Evolutionary conservation across 2,113 vertebrate species (phyloP).

Genomic region (Morone chrysops): DNA sequence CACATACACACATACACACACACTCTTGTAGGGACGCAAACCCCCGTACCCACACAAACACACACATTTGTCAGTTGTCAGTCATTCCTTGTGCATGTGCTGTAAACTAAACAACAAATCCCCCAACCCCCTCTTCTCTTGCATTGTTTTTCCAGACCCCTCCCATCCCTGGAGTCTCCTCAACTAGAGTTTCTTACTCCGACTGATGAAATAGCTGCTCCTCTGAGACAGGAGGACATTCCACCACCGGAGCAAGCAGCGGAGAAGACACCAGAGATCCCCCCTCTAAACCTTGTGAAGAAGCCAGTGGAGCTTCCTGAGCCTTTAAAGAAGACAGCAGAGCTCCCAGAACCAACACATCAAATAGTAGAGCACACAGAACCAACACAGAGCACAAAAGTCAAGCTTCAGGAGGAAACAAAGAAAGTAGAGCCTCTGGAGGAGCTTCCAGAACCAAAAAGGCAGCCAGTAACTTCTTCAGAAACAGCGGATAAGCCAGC

Average conservation of each 20-base stretch:
- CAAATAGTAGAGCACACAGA: background rate
- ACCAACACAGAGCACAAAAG: conserved; percentile 29
- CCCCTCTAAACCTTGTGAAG: conserved; percentile 18
- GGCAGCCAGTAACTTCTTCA: background rate
- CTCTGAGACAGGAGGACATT: conserved; percentile 46
- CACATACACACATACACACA: conserved; percentile 20
- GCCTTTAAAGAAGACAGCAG: conserved; percentile 40
- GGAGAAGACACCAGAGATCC: conserved; percentile 40
- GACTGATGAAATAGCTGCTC: conserved; percentile 70
- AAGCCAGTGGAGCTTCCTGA: conserved; percentile 52
- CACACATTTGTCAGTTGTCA: conserved; percentile 60
- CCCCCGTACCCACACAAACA: conserved; percentile 19
- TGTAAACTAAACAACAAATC: conserved; percentile 62
- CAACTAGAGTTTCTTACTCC: conserved; percentile 78
- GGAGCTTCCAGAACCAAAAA: conserved; percentile 19
- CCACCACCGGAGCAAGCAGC: conserved; percentile 15
- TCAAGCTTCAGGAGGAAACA: conserved; percentile 14
- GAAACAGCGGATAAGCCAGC: background rate
- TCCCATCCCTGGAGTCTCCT: conserved; percentile 79
- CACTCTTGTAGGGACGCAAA: background rate
- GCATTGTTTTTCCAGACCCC: conserved; percentile 72
- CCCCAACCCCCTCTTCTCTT: conserved; percentile 47
- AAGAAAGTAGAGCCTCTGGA: conserved; percentile 8
- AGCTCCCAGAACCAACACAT: conserved; percentile 38
- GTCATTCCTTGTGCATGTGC: conserved; percentile 52